Conservation (phyloP, 1,140 invertebrate genomes). For the Meloidogyne hapla region DNA sequence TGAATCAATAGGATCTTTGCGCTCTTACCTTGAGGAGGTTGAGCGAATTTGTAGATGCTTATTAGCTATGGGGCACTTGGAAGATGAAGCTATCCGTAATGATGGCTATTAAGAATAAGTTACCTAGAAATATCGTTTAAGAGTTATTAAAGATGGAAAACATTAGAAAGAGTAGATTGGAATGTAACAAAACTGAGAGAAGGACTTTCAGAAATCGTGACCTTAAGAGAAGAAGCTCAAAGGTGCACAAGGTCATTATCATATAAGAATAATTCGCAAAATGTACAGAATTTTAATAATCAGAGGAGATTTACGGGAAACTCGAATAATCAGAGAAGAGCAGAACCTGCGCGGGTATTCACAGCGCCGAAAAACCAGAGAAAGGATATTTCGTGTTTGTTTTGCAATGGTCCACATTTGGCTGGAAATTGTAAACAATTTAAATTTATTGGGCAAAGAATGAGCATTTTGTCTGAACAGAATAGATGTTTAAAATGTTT, state of each 20-base stretch:
- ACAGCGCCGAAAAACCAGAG: too few relatives aligned
- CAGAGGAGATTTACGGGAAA: too few relatives aligned
- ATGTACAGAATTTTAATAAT: too few relatives aligned
- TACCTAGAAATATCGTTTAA: not conserved
- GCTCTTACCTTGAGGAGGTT: not conserved
- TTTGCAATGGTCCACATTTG: not conserved
- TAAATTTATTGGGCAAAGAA: not conserved
- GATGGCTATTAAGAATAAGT: not conserved
- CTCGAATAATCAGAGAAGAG: too few relatives aligned
- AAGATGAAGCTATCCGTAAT: not conserved
- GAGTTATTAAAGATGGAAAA: conserved; percentile 1
- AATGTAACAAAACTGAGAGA: not conserved
- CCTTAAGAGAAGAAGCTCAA: too few relatives aligned
- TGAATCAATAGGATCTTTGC: not conserved
- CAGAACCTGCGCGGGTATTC: not conserved
- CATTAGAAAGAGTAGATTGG: not conserved
- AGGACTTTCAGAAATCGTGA: not conserved
- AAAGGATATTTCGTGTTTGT: not conserved
- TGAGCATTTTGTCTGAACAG: not conserved
- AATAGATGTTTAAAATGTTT: not conserved
- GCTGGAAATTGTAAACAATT: not conserved
- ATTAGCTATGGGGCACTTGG: not conserved
- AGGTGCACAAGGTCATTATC: too few relatives aligned
- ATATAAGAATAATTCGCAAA: too few relatives aligned
- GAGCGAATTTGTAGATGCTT: conserved; percentile 3